Base-by-base conservation (phyloP, 2,888 invertebrate species). In the Tricholauxania praeusta region DNA sequence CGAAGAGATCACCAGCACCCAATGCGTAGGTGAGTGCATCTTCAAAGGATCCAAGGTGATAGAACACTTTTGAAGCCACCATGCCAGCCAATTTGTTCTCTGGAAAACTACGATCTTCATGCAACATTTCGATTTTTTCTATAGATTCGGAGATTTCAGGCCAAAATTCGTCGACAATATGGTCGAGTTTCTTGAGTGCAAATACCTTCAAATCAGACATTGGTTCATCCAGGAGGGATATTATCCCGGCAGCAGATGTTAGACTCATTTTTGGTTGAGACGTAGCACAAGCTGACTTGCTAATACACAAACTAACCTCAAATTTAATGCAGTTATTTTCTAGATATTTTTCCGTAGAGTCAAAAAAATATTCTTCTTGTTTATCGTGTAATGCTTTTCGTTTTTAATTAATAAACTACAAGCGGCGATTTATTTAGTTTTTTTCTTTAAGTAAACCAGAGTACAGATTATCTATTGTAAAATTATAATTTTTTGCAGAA, bases 111-210 rank as follows among this genome's bases (percentile, higher is more conserved):
- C 94, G 93, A 84, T 98, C 97, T 89, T 99, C 99, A 84, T 98
- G 96, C 47, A 99, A 90, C 85, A 96, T 96, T 89, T 99, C 99
- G 82, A 99, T 98, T 89, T 97, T 98, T 83, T 96, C 96, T 80
- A 99, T 96, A 15, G 97, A 96, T 88, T 99, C 98, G 0, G 98
- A 97, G 81, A 99, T 98, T 89, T 99, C 98, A 12, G 98, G 96
- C 98, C 98, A 99, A 89, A 99, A 99, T 86, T 97, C 96, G 87
- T 98, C 97, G 1, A 98, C 98, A 82, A 99, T 96, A 83, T 92
- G 91, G 88, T 98, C 95, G 81, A 99, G 89, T 85, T 97, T 97
- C 83, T 94, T 94, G 81, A 99, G 88, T 17, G 98, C 98, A 86
- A 97, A 98, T 39, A 95, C 93, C 89, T 98, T 97, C 73, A 98